Evolutionary conservation across 1,140 invertebrate genomes (phyloP).

Genomic region (Drosophila lacertosa): DNA sequence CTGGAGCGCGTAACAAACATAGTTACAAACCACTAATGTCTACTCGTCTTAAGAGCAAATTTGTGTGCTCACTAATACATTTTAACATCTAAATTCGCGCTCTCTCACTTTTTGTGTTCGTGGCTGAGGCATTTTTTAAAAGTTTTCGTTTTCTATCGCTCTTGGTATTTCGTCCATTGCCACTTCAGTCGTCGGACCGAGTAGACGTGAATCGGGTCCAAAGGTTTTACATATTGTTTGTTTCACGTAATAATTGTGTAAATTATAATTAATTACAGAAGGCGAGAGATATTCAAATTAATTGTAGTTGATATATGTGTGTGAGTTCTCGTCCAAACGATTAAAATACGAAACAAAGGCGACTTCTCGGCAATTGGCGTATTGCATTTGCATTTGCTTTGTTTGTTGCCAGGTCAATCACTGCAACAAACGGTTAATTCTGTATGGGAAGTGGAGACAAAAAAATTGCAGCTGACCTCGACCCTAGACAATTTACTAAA

Average conservation of each 20-base stretch:
- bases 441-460: constrained; percentile 21
- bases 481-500: constrained; percentile 51
- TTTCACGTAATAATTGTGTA: constrained; percentile 26
- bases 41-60: neutral
- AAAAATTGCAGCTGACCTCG: constrained; percentile 58
- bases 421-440: constrained; percentile 60
- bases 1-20: neutral
- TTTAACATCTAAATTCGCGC: neutral
- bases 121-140: neutral
- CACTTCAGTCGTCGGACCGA: constrained; percentile 23
- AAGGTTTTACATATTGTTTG: constrained; percentile 3
- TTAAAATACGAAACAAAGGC: neutral
- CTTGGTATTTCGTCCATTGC: constrained; percentile 9
- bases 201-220: constrained; percentile 13
- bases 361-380: neutral
- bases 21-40: neutral
- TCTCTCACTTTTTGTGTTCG: constrained; percentile 13
- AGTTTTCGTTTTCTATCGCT: constrained; percentile 31
- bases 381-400: constrained; percentile 16
- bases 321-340: neutral
- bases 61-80: neutral
- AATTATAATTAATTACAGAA: constrained; percentile 37
- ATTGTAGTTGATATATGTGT: constrained; percentile 16
- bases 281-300: constrained; percentile 13
- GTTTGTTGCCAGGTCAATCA: constrained; percentile 32